phyloP scores from a whole-genome alignment of 2,888 invertebrate species.

The Harmothoe impar region DNA sequence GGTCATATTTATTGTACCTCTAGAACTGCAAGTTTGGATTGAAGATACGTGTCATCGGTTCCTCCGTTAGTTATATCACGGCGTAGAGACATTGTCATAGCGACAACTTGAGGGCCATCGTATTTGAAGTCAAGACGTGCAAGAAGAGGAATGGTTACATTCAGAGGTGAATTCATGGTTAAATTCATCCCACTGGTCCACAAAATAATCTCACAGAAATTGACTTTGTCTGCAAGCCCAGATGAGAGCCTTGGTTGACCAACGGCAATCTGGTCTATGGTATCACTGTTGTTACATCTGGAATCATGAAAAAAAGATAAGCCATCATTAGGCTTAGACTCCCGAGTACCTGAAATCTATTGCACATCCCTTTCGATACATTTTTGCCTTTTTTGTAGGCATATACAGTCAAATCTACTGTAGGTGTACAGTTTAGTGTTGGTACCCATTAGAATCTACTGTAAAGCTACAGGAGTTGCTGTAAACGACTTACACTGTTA shows the following conservation, averaged over 20 bases:
- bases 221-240: not conserved
- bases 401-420: too few species aligned
- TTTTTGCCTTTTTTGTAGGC: too few species aligned
- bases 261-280: slow-evolving; percentile 63
- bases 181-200: not conserved
- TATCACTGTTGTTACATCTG: not conserved
- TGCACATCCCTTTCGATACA: too few species aligned
- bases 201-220: not conserved
- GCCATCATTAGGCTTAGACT: too few species aligned
- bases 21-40: not conserved
- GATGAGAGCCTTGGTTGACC: not conserved
- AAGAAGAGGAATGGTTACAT: slow-evolving; percentile 23
- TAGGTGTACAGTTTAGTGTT: too few species aligned
- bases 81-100: slow-evolving; percentile 43
- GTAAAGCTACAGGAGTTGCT: too few species aligned
- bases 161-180: not conserved
- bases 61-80: not conserved
- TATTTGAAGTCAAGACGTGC: slow-evolving; percentile 67
- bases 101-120: slow-evolving; percentile 65
- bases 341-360: too few species aligned
- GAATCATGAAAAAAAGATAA: too few species aligned
- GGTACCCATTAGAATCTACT: too few species aligned
- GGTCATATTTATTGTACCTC: not conserved
- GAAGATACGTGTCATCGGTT: not conserved
- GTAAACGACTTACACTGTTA: too few species aligned